Conservation (phyloP, 2,113 vertebrate species). For the Rhagologus leucostigma region DNA sequence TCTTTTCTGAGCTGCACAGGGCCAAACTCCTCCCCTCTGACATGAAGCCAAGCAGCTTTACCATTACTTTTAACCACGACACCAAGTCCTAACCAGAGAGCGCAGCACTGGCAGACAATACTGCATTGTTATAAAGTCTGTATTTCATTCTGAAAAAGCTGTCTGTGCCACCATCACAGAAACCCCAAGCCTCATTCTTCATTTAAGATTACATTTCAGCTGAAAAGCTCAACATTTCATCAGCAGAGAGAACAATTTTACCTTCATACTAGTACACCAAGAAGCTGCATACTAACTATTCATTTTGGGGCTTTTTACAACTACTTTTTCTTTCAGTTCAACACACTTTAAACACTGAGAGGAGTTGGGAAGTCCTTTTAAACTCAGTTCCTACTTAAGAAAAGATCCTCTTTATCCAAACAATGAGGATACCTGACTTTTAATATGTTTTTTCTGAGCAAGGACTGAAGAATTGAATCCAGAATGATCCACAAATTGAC, state of each 20-base stretch:
- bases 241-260: not conserved
- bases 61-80: not conserved
- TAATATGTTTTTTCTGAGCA: not conserved
- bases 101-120: fast-evolving
- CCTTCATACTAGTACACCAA: not conserved
- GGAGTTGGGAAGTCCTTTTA: not conserved
- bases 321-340: not conserved
- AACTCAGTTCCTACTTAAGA: not conserved
- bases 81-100: not conserved
- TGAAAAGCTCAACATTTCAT: not conserved
- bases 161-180: not conserved
- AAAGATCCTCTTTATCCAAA: not conserved
- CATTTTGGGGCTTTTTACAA: not conserved
- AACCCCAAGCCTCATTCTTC: not conserved
- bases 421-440: not conserved
- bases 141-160: not conserved
- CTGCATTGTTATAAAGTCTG: not conserved
- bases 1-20: fast-evolving
- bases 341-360: not conserved
- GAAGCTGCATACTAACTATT: not conserved
- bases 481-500: not conserved
- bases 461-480: not conserved
- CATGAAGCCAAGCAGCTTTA: not conserved
- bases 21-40: not conserved
- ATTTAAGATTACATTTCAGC: not conserved